phyloP scores from a whole-genome alignment of 2,888 invertebrate genomes.

The Gymnoscelis rufifasciata region DNA sequence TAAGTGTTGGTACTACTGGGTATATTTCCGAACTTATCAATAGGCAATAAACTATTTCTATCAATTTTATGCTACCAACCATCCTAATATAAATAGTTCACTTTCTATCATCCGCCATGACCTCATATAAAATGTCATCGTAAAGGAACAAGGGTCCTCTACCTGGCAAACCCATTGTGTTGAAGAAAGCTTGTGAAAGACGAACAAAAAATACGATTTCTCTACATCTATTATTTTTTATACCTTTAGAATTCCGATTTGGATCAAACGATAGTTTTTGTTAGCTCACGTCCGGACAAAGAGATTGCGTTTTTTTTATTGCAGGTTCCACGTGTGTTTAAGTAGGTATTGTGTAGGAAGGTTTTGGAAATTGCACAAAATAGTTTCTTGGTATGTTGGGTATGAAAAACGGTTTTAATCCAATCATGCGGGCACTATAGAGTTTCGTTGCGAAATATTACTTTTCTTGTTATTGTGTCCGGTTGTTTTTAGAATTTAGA shows the following conservation, averaged over 20 bases:
- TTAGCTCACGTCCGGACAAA: constrained; percentile 52
- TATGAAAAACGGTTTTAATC: neutral
- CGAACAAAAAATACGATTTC: constrained; percentile 63
- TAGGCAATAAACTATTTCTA: too few relatives aligned
- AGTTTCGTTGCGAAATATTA: too few relatives aligned
- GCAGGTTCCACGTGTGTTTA: constrained; percentile 60
- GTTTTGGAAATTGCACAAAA: constrained; percentile 28
- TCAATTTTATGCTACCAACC: too few relatives aligned
- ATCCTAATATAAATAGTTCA: too few relatives aligned
- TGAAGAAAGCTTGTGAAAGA: constrained; percentile 74
- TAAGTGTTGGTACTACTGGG: too few relatives aligned
- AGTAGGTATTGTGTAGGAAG: constrained; percentile 47
- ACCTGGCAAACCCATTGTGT: constrained; percentile 69
- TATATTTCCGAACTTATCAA: too few relatives aligned
- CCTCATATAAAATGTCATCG: constrained; percentile 69
- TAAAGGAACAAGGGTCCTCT: constrained; percentile 49
- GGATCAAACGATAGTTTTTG: constrained; percentile 63
- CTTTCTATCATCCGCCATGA: constrained; percentile 37
- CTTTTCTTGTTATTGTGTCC: too few relatives aligned
- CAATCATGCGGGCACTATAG: too few relatives aligned
- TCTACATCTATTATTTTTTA: constrained; percentile 52
- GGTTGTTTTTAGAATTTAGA: too few relatives aligned
- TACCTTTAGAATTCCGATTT: constrained; percentile 63
- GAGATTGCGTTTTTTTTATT: constrained; percentile 51
- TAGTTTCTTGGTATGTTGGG: neutral